Evolutionary conservation across 2,888 invertebrate species (phyloP).

Genomic region (Monochamus alternatus): DNA sequence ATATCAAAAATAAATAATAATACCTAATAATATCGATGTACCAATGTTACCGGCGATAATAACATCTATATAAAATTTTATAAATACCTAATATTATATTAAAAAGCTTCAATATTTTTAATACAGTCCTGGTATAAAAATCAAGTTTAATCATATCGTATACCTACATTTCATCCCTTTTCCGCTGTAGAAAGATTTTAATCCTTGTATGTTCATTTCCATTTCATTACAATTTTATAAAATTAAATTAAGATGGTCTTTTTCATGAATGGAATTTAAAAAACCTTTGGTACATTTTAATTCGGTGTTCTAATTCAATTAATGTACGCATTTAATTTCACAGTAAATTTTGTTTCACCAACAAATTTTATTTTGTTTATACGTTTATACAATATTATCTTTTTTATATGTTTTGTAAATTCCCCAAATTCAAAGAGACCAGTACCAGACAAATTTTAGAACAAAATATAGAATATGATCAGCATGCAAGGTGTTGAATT

Average conservation of each 20-base stretch:
- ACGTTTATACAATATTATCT: too few species aligned
- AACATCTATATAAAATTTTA: too few species aligned
- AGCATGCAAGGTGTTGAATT: too few species aligned
- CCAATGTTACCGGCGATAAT: too few species aligned
- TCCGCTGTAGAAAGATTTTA: neutral
- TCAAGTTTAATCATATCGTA: neutral
- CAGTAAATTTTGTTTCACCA: constrained; percentile 4
- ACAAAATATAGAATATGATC: too few species aligned
- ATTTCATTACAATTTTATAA: neutral
- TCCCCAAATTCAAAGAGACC: too few species aligned
- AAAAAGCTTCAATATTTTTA: too few species aligned
- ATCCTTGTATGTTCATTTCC: neutral
- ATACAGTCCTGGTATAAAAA: neutral
- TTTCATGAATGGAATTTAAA: constrained; percentile 24
- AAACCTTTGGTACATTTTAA: neutral
- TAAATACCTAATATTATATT: too few species aligned
- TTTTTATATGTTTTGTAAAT: too few species aligned
- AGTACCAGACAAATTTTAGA: too few species aligned
- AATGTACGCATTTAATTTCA: neutral
- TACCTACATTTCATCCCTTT: neutral
- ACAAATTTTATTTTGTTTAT: constrained; percentile 8
- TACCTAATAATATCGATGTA: too few species aligned
- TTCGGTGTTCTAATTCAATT: constrained; percentile 9
- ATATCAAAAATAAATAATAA: too few species aligned
- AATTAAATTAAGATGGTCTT: neutral